Conservation (phyloP, 64 coral and sea anemone genomes). For the Hydrozoanthus tunicans region DNA sequence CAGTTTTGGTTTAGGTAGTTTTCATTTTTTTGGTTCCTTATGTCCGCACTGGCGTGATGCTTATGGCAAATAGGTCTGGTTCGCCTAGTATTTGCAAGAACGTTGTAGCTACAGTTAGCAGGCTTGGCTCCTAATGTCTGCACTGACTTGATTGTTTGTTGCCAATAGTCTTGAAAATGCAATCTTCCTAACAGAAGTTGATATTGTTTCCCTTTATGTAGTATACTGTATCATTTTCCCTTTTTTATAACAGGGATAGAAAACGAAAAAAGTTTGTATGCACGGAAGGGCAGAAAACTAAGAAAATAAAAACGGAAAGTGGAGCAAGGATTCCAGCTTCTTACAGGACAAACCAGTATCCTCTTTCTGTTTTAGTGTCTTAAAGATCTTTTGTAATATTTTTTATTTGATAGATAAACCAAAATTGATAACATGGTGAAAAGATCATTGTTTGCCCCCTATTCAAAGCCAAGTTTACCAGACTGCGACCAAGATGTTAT, state of each 20-base stretch:
- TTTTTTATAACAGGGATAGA: constrained; percentile 77
- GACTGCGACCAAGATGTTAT: no score
- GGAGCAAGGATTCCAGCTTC: constrained; percentile 86
- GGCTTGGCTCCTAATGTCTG: no score
- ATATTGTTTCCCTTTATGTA: not conserved
- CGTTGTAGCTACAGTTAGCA: no score
- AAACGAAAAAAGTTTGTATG: constrained; percentile 92
- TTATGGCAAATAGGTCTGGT: no score
- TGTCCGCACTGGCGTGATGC: no score
- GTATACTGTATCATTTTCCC: not conserved
- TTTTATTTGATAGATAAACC: no score
- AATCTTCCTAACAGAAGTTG: not conserved
- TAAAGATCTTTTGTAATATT: not conserved
- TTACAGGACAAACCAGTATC: constrained; percentile 95
- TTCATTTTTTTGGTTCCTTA: no score
- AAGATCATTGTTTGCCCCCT: not conserved
- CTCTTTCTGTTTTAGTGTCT: not conserved
- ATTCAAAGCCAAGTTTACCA: no score
- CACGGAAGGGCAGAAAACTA: constrained; percentile 77
- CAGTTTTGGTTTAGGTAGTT: no score
- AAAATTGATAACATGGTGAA: not conserved
- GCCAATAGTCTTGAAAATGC: no score
- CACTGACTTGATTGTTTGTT: no score
- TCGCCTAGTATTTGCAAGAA: no score
- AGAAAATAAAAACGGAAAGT: constrained; percentile 94